Percentiles rank a stretch among this genome's conserved stretches.
These are phyloP conservation scores for Novumbra hubbsi DNA, from an alignment of 2,797 vertebrate genomes.

Conservation along the genomic window DNA sequence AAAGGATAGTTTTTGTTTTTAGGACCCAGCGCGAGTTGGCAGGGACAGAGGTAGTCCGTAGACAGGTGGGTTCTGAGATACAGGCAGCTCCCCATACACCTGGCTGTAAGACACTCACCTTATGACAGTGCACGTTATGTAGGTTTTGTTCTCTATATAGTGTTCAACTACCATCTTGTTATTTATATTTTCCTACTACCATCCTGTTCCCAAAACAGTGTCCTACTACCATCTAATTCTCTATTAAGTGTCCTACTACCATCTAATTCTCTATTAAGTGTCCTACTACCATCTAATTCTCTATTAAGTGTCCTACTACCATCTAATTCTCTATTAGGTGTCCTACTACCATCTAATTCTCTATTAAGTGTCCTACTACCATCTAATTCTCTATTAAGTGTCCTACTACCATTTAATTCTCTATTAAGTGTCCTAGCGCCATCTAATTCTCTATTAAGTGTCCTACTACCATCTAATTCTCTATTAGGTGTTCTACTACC, in stretches of 20 bases:
- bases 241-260: no score
- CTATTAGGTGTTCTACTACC: background rate
- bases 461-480: background rate
- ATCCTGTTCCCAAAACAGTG: background rate
- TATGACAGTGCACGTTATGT: slow-evolving; percentile 40
- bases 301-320: no score
- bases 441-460: no score
- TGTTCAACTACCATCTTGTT: no score
- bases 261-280: no score
- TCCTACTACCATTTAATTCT: no score
- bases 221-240: background rate
- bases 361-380: background rate
- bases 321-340: no score
- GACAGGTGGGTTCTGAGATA: slow-evolving; percentile 51
- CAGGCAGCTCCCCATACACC: slow-evolving; percentile 31
- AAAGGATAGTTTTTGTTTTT: slow-evolving; percentile 60
- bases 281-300: no score
- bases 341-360: background rate
- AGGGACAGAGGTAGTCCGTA: slow-evolving; percentile 58
- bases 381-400: no score
- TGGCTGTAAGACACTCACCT: slow-evolving; percentile 52
- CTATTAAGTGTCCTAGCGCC: no score
- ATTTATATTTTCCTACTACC: background rate
- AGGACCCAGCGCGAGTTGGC: slow-evolving; percentile 63
- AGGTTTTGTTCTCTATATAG: background rate